A percentile compares a stretch with the other conserved stretches of the same genome.
Evolutionary conservation across 2,113 vertebrate genomes (phyloP).

Genomic region (Malurus elegans): DNA sequence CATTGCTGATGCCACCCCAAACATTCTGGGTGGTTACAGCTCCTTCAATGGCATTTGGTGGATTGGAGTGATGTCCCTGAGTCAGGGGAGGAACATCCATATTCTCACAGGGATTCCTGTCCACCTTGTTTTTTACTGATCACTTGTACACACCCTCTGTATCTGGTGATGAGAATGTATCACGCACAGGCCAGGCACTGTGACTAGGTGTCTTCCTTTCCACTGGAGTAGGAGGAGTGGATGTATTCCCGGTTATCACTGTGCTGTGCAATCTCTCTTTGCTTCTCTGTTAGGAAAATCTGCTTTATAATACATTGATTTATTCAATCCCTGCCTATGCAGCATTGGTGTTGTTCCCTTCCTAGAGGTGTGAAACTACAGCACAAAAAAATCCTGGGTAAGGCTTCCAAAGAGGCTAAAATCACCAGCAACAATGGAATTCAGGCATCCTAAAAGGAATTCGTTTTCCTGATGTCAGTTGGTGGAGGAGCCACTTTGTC

Average conservation of each 20-base stretch:
- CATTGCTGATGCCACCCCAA: neutral
- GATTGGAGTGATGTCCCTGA: fast-evolving
- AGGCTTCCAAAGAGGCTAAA: neutral
- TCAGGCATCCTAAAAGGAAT: neutral
- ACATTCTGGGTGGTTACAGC: neutral
- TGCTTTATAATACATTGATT: neutral
- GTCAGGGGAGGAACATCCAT: neutral
- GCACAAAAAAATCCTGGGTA: fast-evolving
- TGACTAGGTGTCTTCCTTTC: neutral
- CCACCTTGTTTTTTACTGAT: neutral
- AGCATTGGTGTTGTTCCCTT: neutral
- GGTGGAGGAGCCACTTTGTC: neutral
- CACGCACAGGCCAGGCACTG: neutral
- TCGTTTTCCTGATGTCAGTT: neutral
- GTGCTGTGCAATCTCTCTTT: neutral
- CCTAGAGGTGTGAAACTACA: neutral
- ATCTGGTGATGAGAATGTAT: neutral
- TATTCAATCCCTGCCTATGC: neutral
- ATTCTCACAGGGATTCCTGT: neutral
- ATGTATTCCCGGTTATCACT: neutral
- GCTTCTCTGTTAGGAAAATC: neutral
- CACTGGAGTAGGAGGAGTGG: neutral
- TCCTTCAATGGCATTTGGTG: neutral
- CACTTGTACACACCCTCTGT: neutral
- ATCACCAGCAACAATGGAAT: neutral